A percentile compares a stretch with the other conserved stretches of the same genome.
Evolutionary conservation across 2,888 invertebrate species (phyloP).

Genomic region (Epicampocera succincta): DNA sequence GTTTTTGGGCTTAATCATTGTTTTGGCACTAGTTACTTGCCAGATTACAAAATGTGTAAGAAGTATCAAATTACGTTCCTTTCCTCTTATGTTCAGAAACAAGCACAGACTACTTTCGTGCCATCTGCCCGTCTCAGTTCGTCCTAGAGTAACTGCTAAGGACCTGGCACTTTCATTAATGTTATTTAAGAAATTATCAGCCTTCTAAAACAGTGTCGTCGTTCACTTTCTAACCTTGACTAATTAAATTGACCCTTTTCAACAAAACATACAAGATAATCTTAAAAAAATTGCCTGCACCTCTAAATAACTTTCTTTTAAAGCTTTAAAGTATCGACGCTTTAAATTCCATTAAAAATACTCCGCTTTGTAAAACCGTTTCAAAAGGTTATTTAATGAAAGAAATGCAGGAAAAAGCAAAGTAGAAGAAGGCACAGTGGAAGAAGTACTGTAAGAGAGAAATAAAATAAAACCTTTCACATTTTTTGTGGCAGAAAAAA

Average conservation of each 20-base stretch:
- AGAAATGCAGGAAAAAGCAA: conserved; percentile 14
- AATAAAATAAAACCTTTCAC: conserved; percentile 63
- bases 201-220: too few species aligned
- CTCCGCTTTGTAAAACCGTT: conserved; percentile 1
- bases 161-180: too few species aligned
- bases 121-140: too few species aligned
- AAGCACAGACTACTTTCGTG: too few species aligned
- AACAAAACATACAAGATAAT: background rate
- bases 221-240: conserved; percentile 21
- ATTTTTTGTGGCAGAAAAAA: conserved; percentile 51
- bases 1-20: too few species aligned
- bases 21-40: too few species aligned
- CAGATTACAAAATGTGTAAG: too few species aligned
- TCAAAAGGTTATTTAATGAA: conserved; percentile 25
- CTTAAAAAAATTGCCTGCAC: conserved; percentile 8
- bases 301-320: conserved; percentile 20
- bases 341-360: conserved; percentile 11
- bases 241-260: conserved; percentile 17
- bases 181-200: too few species aligned
- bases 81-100: too few species aligned
- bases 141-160: too few species aligned
- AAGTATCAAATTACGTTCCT: too few species aligned
- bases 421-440: background rate
- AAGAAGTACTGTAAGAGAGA: conserved; percentile 14
- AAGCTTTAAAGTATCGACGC: conserved; percentile 12